Conservation (phyloP, 1,140 invertebrate genomes). For the Mylabris phalerata region DNA sequence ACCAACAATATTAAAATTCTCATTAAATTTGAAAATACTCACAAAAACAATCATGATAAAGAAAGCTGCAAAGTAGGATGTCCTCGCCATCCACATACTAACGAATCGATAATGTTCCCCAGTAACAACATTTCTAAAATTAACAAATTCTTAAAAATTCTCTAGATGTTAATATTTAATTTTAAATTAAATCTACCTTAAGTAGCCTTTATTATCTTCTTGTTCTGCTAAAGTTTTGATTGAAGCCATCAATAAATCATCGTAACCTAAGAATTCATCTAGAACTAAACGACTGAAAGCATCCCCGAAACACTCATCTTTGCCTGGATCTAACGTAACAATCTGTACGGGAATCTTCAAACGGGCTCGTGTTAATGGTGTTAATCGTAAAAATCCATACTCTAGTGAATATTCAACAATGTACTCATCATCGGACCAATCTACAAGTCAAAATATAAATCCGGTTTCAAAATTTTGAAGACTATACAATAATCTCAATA, state of each 20-base stretch:
- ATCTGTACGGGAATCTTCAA: slow-evolving; percentile 91
- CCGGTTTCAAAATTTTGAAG: too few species aligned
- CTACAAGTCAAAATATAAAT: slow-evolving; percentile 41
- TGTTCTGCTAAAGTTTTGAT: slow-evolving; percentile 92
- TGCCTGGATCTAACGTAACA: slow-evolving; percentile 81
- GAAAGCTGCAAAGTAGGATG: slow-evolving; percentile 87
- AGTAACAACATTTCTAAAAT: slow-evolving; percentile 86
- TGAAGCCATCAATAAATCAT: slow-evolving; percentile 93
- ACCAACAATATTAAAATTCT: neutral
- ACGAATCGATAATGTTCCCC: slow-evolving; percentile 99
- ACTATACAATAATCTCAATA: too few species aligned
- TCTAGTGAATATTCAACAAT: slow-evolving; percentile 97
- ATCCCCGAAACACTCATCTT: slow-evolving; percentile 91
- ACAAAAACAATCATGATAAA: slow-evolving; percentile 98
- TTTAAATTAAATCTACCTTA: slow-evolving; percentile 51
- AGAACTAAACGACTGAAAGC: slow-evolving; percentile 82
- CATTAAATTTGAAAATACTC: slow-evolving; percentile 52
- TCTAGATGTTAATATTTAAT: neutral
- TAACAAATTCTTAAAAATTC: slow-evolving; percentile 11
- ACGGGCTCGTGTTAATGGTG: slow-evolving; percentile 70
- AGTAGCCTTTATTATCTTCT: slow-evolving; percentile 93
- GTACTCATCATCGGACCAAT: slow-evolving; percentile 84
- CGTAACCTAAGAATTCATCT: slow-evolving; percentile 91
- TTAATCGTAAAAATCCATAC: slow-evolving; percentile 91
- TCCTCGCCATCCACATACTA: slow-evolving; percentile 90